phyloP scores from a whole-genome alignment of 1,140 invertebrate species.

The Berghia stephanieae region DNA sequence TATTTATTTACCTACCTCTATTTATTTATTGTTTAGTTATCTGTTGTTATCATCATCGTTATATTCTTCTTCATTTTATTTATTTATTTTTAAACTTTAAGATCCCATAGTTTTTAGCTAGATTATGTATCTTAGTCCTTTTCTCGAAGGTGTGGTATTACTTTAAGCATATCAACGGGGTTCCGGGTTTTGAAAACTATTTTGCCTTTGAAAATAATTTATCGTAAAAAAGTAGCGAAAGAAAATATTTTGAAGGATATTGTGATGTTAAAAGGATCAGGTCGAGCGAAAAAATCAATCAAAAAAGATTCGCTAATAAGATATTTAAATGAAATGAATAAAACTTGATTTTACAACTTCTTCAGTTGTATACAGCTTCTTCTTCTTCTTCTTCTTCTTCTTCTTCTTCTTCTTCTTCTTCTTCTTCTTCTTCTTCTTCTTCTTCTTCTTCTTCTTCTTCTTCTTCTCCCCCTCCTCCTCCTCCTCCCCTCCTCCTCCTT shows the following conservation, averaged over 20 bases:
- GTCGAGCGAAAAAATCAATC: not conserved
- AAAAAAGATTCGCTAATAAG: not conserved
- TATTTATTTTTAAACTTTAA: not conserved
- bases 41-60: not conserved
- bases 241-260: no score
- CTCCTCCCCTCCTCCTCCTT: no score
- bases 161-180: no score
- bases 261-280: not conserved
- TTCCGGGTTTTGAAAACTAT: no score
- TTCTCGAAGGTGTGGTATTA: not conserved
- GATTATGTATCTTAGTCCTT: not conserved
- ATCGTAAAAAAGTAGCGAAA: no score
- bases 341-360: no score
- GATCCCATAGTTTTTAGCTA: no score
- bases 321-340: slow-evolving; percentile 10
- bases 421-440: not conserved
- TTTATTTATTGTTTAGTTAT: not conserved
- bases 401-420: not conserved
- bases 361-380: not conserved
- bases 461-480: no score
- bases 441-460: not conserved
- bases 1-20: not conserved
- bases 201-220: no score
- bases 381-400: not conserved
- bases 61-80: not conserved